A percentile compares a stretch with the other conserved stretches of the same genome.
phyloP scores from a whole-genome alignment of 37 sponge, comb jelly and placozoan species.

The Agelas oroides region DNA sequence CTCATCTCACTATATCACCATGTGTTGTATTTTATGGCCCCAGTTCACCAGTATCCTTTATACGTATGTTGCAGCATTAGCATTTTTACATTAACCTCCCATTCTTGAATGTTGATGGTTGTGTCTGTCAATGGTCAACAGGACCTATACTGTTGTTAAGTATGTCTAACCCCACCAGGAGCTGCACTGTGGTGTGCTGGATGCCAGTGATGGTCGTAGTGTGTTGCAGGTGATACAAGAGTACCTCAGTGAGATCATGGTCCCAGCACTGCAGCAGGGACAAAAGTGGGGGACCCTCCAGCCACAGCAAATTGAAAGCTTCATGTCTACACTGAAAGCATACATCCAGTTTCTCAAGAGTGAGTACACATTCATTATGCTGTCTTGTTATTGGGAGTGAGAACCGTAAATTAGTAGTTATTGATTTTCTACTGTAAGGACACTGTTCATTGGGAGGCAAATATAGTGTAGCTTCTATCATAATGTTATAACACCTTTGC shows the following conservation, averaged over 20 bases:
- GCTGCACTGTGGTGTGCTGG: slow-evolving; percentile 73
- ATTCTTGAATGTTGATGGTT: no score
- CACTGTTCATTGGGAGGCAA: not conserved
- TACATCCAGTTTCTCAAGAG: slow-evolving; percentile 69
- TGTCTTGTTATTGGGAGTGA: not conserved
- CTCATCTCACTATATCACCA: not conserved
- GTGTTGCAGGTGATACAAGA: slow-evolving; percentile 76
- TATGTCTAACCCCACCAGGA: slow-evolving; percentile 37
- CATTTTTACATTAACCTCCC: no score
- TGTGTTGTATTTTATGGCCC: not conserved
- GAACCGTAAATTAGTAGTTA: not conserved
- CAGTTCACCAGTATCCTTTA: no score
- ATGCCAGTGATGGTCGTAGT: slow-evolving; percentile 53
- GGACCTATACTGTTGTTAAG: no score
- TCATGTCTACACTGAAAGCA: slow-evolving; percentile 47
- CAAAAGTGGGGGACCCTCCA: slow-evolving; percentile 67
- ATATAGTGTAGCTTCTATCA: no score
- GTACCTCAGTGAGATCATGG: slow-evolving; percentile 65
- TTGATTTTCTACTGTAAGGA: not conserved
- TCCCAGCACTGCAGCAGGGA: slow-evolving; percentile 77
- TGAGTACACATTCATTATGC: not conserved
- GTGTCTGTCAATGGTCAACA: no score
- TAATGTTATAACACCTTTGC: no score
- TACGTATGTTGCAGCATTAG: no score
- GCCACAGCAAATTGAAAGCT: slow-evolving; percentile 45